A percentile compares a stretch with the other conserved stretches of the same genome.
These are phyloP conservation scores for Anableps anableps DNA, from an alignment of 2,797 vertebrate species.

Conservation along the genomic window DNA sequence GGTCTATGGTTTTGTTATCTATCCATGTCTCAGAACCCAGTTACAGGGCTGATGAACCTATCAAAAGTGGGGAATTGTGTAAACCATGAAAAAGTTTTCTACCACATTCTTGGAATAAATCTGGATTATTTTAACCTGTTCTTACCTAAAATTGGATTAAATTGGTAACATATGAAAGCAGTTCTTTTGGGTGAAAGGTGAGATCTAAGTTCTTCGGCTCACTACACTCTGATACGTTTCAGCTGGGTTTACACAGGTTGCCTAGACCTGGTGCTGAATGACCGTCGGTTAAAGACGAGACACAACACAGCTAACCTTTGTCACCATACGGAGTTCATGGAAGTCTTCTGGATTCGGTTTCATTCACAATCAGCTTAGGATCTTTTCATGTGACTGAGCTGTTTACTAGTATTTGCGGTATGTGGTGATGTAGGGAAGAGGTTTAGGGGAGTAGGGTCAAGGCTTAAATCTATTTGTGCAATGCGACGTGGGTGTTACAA, in stretches of 20 bases:
- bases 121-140: neutral
- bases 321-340: neutral
- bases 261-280: neutral
- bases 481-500: constrained; percentile 7
- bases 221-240: neutral
- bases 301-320: neutral
- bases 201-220: neutral
- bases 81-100: neutral
- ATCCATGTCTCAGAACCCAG: too few species aligned
- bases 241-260: neutral
- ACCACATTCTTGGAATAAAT: neutral
- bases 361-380: constrained; percentile 58
- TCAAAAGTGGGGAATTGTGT: neutral
- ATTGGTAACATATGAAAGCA: neutral
- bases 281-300: neutral
- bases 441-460: constrained; percentile 47
- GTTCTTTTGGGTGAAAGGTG: neutral
- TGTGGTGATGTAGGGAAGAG: constrained; percentile 13
- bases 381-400: constrained; percentile 39
- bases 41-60: too few species aligned
- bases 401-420: constrained; percentile 39
- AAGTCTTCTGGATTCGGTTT: constrained; percentile 28
- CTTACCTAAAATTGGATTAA: neutral
- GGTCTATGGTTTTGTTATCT: too few species aligned
- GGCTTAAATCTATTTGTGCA: constrained; percentile 69